phyloP scores from a whole-genome alignment of 92 coral and sea anemone species.

The Plumapathes pennacea region DNA sequence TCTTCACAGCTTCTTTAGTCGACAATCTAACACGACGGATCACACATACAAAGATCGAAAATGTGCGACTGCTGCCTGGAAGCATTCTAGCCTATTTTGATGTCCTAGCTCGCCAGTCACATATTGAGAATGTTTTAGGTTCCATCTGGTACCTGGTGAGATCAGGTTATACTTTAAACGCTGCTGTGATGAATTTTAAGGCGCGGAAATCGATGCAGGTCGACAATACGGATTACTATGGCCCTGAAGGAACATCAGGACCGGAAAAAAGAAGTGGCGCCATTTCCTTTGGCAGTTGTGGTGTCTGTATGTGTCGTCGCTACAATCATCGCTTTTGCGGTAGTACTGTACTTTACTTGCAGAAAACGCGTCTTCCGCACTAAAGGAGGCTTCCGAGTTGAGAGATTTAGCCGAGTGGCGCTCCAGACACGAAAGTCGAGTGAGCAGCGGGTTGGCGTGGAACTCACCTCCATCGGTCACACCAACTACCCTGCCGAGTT shows the following conservation, averaged over 20 bases:
- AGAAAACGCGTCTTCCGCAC: slow-evolving; percentile 14
- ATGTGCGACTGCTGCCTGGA: slow-evolving; percentile 41
- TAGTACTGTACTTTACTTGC: slow-evolving; percentile 20
- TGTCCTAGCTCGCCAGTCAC: slow-evolving; percentile 37
- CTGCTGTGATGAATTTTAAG: slow-evolving; percentile 16
- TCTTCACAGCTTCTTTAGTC: slow-evolving; percentile 13
- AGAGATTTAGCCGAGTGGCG: too few relatives aligned
- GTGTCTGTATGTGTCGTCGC: slow-evolving; percentile 37
- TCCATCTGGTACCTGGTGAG: slow-evolving; percentile 53
- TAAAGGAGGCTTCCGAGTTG: slow-evolving; percentile 23
- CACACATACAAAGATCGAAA: slow-evolving; percentile 24
- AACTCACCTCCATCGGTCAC: slow-evolving; percentile 1
- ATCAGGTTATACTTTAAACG: slow-evolving; percentile 34
- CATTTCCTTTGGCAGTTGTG: slow-evolving; percentile 45
- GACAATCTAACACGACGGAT: slow-evolving; percentile 10
- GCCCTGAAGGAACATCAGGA: slow-evolving; percentile 17
- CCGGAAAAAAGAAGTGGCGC: slow-evolving; percentile 7
- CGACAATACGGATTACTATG: slow-evolving; percentile 36
- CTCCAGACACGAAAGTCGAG: slow-evolving; percentile 10
- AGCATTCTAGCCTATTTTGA: slow-evolving; percentile 62
- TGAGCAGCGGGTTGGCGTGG: slow-evolving; percentile 12
- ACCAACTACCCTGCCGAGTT: slow-evolving; percentile 6
- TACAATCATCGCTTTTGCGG: slow-evolving; percentile 8
- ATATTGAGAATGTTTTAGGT: slow-evolving; percentile 35
- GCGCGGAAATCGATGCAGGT: slow-evolving; percentile 43